phyloP scores from a whole-genome alignment of 2,888 invertebrate species.

The Nomada goodeniana region DNA sequence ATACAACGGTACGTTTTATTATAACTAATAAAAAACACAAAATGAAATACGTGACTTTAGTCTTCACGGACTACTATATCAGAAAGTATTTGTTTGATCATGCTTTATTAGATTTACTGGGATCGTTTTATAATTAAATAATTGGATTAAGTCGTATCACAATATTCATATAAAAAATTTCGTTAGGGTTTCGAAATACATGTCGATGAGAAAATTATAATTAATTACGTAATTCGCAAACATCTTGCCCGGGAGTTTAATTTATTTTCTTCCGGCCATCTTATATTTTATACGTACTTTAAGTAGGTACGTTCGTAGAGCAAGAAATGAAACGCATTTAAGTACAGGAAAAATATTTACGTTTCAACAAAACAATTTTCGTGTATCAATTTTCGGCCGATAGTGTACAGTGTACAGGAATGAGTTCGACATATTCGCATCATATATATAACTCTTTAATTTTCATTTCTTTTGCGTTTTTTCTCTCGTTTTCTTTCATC shows the following conservation, averaged over 20 bases:
- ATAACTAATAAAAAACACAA: slow-evolving; percentile 29
- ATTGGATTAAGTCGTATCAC: slow-evolving; percentile 54
- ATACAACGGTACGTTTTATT: slow-evolving; percentile 1
- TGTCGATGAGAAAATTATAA: slow-evolving; percentile 27
- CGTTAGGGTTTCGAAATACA: slow-evolving; percentile 27
- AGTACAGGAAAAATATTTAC: slow-evolving; percentile 58
- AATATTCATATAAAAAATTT: slow-evolving; percentile 50
- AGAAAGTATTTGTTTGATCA: slow-evolving; percentile 29
- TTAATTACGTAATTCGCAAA: slow-evolving; percentile 22
- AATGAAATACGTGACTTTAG: slow-evolving; percentile 26
- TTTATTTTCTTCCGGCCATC: slow-evolving; percentile 9
- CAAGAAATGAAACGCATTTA: slow-evolving; percentile 52
- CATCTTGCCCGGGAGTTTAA: slow-evolving; percentile 11
- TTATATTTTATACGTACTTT: neutral
- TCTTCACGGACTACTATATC: slow-evolving; percentile 16
- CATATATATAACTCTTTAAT: slow-evolving; percentile 52
- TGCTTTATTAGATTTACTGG: slow-evolving; percentile 44
- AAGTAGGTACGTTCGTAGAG: slow-evolving; percentile 4
- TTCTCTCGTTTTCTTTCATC: slow-evolving; percentile 49
- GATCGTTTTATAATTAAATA: slow-evolving; percentile 46
- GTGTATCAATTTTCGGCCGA: slow-evolving; percentile 10
- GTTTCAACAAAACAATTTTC: slow-evolving; percentile 31
- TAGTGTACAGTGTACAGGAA: slow-evolving; percentile 32
- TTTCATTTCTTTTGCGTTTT: slow-evolving; percentile 2
- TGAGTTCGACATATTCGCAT: slow-evolving; percentile 38